Evolutionary conservation across 2,888 invertebrate species (phyloP), one percentile per base, ranked within the genome.

Genomic region (Philhelius pedissequus): DNA sequence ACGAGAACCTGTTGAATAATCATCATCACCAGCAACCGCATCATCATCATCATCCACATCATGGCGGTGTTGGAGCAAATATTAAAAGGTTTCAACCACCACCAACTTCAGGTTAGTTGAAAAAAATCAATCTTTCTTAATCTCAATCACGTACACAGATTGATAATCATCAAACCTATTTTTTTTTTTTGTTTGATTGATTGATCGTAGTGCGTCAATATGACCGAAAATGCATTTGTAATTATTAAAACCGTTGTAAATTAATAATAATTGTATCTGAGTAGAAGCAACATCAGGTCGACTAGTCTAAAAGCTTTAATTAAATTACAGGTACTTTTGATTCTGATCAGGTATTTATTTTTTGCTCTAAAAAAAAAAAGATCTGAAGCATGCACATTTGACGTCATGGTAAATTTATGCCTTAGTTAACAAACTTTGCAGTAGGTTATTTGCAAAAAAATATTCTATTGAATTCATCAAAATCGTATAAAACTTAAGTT

Each of bases 41-140:
- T 45, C 73, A 82, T 40, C 77, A 79, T 40, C 80, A 84, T 54
- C 84, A 84, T n/a, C 64, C 64, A 22, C 52, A 64, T 66, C 62
- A 64, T 56, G 43, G 54, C 11, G 66, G 56, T 9, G n/a, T n/a
- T n/a, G 76, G 45, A 27, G 43, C 43, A 20, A 79, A 43, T 27
- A 38, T 60, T 15, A 86, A 86, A 43, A 54, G 82, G 15, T 86
- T 78, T 48, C 86, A 77, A 70, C 69, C 70, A 43, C 48, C 68
- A 25, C 69, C 38, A 45, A 58, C 71, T 77, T 58, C 82, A 82
- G 86, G 80, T 81, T 77, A 66, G 81, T 80, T 60, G n/a, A 27
- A 52, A 15, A 30, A 13, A 32, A 58, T 6, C 9, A 20, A 32
- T 48, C n/a, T 32, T 32, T 45, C 22, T 8, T 40, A 60, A 22